Percentiles rank a stretch among this genome's conserved stretches.
phyloP scores from a whole-genome alignment of 2,113 vertebrate species.

The Irena cyanogastra region DNA sequence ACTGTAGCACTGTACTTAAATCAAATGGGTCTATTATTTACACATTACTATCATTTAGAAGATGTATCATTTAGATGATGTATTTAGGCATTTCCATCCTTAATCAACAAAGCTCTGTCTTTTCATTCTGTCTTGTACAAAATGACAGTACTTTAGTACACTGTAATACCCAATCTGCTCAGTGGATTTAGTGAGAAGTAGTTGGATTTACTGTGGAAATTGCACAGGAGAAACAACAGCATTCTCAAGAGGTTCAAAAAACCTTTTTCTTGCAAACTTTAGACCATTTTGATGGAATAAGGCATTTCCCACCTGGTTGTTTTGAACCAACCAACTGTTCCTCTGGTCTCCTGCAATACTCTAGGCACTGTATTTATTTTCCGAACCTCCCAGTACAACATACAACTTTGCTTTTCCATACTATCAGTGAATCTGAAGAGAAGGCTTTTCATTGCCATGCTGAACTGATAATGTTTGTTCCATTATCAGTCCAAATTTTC shows the following conservation, averaged over 20 bases:
- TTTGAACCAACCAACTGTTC: background rate
- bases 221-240: background rate
- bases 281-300: background rate
- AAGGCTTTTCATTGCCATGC: background rate
- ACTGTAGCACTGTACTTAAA: background rate
- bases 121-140: background rate
- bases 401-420: background rate
- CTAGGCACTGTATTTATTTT: background rate
- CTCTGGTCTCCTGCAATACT: background rate
- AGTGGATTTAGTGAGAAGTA: background rate
- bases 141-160: background rate
- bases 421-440: background rate
- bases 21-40: background rate
- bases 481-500: background rate
- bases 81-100: background rate
- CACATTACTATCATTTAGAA: background rate
- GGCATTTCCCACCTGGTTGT: background rate
- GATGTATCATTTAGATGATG: too few species aligned
- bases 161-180: background rate
- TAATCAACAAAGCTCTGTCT: background rate
- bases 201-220: background rate
- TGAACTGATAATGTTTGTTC: background rate
- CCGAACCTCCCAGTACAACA: background rate
- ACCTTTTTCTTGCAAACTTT: background rate
- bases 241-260: background rate